Conservation (phyloP, 1,140 invertebrate species). For the Drosophila guanche region DNA sequence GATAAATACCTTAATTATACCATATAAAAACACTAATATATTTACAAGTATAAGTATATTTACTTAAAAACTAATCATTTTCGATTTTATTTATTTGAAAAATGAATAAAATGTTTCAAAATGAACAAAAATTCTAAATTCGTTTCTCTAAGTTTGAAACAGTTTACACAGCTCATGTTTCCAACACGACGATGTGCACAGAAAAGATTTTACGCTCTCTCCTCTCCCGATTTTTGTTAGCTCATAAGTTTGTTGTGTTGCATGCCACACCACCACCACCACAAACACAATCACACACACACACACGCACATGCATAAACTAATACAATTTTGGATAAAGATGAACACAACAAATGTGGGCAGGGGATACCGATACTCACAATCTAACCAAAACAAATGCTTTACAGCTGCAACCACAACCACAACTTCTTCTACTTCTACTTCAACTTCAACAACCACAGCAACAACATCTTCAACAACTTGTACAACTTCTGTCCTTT, state of each 20-base stretch:
- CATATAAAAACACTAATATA: neutral
- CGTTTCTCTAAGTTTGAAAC: constrained; percentile 43
- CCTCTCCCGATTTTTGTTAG: constrained; percentile 7
- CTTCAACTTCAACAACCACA: constrained; percentile 33
- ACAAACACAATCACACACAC: constrained; percentile 20
- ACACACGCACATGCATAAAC: constrained; percentile 22
- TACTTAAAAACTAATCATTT: constrained; percentile 27
- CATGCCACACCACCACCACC: constrained; percentile 25
- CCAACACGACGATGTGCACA: no score
- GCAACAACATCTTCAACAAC: constrained; percentile 36
- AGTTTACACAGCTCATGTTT: no score
- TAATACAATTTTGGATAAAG: constrained; percentile 33
- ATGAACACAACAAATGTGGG: constrained; percentile 17
- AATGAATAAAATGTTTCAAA: constrained; percentile 76
- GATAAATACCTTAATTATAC: constrained; percentile 16
- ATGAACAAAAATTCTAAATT: constrained; percentile 63
- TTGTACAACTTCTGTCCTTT: constrained; percentile 58
- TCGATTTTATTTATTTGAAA: constrained; percentile 77
- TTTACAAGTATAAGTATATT: constrained; percentile 13
- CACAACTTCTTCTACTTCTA: constrained; percentile 16
- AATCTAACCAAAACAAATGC: constrained; percentile 48
- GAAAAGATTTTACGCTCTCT: neutral
- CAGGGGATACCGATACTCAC: constrained; percentile 13
- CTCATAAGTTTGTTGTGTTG: constrained; percentile 41
- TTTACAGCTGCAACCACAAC: constrained; percentile 31